Evolutionary conservation across 2,888 invertebrate species (phyloP).

Genomic region (Minunthozetes semirufus): DNA sequence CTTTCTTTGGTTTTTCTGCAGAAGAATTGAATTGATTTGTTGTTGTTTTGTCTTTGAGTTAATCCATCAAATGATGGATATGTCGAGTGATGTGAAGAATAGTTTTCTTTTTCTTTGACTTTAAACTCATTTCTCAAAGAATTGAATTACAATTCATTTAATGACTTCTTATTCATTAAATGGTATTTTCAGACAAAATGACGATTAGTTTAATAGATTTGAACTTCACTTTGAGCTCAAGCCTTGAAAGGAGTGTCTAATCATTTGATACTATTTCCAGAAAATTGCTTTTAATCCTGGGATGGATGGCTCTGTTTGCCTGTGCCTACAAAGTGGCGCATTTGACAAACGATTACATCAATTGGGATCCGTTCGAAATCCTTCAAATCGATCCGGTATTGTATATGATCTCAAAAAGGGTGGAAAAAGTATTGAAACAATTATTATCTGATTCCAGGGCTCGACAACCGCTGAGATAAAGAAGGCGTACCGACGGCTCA

Average conservation of each 20-base stretch:
- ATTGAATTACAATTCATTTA: neutral
- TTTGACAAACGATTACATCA: conserved; percentile 96
- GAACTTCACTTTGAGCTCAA: neutral
- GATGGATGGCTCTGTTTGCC: conserved; percentile 73
- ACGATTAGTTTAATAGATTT: neutral
- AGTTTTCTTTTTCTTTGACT: neutral
- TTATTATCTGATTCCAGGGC: conserved; percentile 54
- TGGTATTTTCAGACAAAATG: conserved; percentile 17
- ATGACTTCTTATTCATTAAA: neutral
- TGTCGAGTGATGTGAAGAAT: too few relatives aligned
- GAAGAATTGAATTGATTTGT: too few relatives aligned
- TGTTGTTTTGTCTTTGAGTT: too few relatives aligned
- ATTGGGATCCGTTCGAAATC: conserved; percentile 98
- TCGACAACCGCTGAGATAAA: conserved; percentile 83
- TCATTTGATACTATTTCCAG: conserved; percentile 27
- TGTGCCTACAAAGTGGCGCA: conserved; percentile 86
- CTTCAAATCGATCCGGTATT: conserved; percentile 70
- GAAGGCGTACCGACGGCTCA: conserved; percentile 87
- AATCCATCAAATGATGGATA: too few relatives aligned
- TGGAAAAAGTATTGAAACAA: too few relatives aligned
- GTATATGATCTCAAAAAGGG: neutral
- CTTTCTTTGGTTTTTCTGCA: too few relatives aligned
- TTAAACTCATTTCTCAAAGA: neutral
- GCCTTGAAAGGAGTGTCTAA: neutral
- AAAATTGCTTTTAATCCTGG: conserved; percentile 61